These are phyloP conservation scores for Artibeus jamaicensis DNA, from an alignment of 2,797 vertebrate genomes.

Conservation along the genomic window DNA sequence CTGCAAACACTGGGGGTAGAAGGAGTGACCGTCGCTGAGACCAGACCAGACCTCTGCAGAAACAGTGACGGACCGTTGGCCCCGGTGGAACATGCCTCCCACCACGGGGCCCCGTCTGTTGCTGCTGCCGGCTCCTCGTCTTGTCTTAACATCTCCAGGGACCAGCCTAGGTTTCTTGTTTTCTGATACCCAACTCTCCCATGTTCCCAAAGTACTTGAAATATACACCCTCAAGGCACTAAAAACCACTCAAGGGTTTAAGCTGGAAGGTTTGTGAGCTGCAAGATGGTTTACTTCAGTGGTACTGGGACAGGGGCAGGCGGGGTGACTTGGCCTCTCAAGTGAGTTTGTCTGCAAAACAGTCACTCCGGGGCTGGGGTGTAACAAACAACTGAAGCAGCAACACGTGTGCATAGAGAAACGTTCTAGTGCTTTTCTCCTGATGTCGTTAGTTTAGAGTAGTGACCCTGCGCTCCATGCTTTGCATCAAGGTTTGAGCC, in stretches of 20 bases:
- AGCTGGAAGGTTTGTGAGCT: not conserved
- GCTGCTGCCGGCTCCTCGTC: not conserved
- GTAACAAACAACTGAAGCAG: not conserved
- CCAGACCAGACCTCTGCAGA: not conserved
- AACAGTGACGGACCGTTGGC: not conserved
- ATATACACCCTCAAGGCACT: not conserved
- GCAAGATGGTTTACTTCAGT: not conserved
- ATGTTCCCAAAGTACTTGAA: not conserved
- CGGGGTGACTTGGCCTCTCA: not conserved
- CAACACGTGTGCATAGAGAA: not conserved
- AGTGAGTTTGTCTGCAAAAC: not conserved
- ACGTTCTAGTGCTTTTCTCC: not conserved
- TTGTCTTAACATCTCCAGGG: not conserved
- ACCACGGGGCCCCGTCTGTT: fast-evolving
- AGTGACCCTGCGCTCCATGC: not conserved
- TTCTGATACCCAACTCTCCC: not conserved
- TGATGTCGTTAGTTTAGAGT: not conserved
- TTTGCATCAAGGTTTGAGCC: not conserved
- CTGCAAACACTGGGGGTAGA: not conserved
- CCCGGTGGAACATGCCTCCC: not conserved
- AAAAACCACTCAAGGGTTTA: not conserved
- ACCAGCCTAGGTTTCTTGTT: not conserved
- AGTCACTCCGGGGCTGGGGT: not conserved
- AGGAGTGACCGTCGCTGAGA: not conserved
- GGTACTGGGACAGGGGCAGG: not conserved